Conservation (phyloP, 2,113 vertebrate genomes). For the Atherinomorus stipes region DNA sequence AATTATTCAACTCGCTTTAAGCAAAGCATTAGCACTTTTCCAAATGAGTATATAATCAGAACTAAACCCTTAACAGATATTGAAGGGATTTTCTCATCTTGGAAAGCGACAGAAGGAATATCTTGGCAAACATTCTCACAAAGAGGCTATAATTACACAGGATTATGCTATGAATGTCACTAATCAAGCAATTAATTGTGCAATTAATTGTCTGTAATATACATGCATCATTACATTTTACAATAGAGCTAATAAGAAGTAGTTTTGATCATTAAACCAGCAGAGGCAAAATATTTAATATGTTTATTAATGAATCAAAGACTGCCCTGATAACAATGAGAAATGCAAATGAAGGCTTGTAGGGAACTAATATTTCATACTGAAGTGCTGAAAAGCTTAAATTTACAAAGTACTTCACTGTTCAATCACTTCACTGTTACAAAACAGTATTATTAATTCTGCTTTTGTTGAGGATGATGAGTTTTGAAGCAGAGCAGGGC, state of each 20-base stretch:
- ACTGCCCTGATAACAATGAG: conserved; percentile 11
- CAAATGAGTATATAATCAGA: neutral
- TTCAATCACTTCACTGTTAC: conserved; percentile 51
- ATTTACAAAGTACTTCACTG: conserved; percentile 24
- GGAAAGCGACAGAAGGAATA: neutral
- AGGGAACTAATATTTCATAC: conserved; percentile 24
- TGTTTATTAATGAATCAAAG: conserved; percentile 38
- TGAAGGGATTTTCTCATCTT: neutral
- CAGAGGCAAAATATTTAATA: conserved; percentile 21
- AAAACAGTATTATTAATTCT: conserved; percentile 57
- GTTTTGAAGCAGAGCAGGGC: conserved; percentile 46
- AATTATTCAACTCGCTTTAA: neutral
- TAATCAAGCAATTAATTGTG: conserved; percentile 28
- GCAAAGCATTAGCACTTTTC: neutral
- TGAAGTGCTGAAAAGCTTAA: conserved; percentile 17
- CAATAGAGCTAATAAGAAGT: conserved; percentile 23
- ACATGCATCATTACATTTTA: conserved; percentile 39
- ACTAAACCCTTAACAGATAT: neutral
- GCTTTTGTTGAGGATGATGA: conserved; percentile 46
- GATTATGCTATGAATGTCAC: conserved; percentile 30
- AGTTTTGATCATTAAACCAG: conserved; percentile 42
- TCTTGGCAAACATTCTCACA: conserved; percentile 4
- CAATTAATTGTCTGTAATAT: conserved; percentile 24
- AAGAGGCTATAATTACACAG: conserved; percentile 12
- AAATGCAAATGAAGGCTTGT: conserved; percentile 13